Percentiles rank a stretch among this genome's conserved stretches.
These are phyloP conservation scores for Trissoscelio sp. DNA, from an alignment of 2,888 invertebrate species.

Conservation along the genomic window DNA sequence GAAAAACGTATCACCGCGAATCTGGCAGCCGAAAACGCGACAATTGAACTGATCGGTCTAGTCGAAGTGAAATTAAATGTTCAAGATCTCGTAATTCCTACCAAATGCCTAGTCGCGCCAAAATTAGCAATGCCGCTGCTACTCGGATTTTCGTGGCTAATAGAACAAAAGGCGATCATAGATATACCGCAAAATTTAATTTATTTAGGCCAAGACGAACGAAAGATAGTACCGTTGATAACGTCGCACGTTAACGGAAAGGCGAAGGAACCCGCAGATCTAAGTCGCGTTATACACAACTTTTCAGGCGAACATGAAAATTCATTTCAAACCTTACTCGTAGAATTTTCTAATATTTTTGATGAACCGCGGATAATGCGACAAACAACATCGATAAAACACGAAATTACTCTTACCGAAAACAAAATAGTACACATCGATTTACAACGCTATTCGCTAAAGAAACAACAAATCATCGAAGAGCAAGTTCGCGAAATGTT, in stretches of 20 bases:
- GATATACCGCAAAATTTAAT: too few relatives aligned
- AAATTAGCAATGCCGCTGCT: neutral
- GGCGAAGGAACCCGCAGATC: neutral
- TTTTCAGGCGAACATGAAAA: neutral
- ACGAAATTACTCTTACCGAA: neutral
- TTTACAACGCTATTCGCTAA: neutral
- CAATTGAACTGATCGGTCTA: too few relatives aligned
- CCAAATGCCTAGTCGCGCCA: too few relatives aligned
- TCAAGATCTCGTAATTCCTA: too few relatives aligned
- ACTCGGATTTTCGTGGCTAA: neutral
- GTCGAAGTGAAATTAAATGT: too few relatives aligned
- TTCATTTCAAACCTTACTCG: neutral
- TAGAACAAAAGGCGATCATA: too few relatives aligned
- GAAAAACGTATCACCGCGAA: too few relatives aligned
- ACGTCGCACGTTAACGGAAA: neutral
- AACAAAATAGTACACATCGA: conserved; percentile 3
- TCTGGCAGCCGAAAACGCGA: too few relatives aligned
- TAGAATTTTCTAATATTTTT: conserved; percentile 2
- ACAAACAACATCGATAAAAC: conserved; percentile 26
- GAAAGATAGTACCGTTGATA: neutral
- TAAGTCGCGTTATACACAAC: neutral
- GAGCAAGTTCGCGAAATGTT: neutral
- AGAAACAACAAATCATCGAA: neutral
- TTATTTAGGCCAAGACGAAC: neutral
- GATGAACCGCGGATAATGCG: conserved; percentile 11